Base-by-base conservation (phyloP, 1,140 invertebrate genomes). In the Anoplophora glabripennis region DNA sequence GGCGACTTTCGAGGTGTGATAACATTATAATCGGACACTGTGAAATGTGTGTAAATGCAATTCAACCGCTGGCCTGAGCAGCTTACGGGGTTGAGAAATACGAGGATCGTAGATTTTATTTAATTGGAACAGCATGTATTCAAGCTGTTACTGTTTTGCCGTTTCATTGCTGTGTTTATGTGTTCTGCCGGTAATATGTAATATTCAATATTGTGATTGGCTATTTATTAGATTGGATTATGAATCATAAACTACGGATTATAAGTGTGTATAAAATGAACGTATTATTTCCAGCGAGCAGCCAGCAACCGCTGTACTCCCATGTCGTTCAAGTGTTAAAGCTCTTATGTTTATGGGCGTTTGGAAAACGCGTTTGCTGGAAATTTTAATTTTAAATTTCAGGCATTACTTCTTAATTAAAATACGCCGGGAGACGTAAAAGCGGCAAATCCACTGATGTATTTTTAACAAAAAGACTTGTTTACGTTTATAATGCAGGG, bases 121-220 rank as follows among this genome's bases (percentile, higher is more conserved):
- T 68, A 68, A 68, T 68, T 68, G 66, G 66, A 68, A 63, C 66
- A 68, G 66, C 66, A 48, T 65, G 66, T 51, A 61, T 52, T 59
- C 60, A 48, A 65, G 45, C 51, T 61, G 61, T 65, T 63, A 59
- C 66, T 54, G 57, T 63, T 57, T 55, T 42, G 57, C 48, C 63
- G 53, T 63, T 63, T 49, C 41, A 53, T 55, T 45, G 57, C 47
- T 53, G 54, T 68, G 60, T 68, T 68, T 68, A 68, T 58, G 63
- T 53, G 47, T 47, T 53, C 57, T 42, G 52, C 38, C 52, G 66
- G 66, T 64, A 60, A 66, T 68, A 68, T 66, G 63, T 68, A 68
- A 68, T 68, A 63, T 68, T 68, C 64, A 68, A 68, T 68, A 68
- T 68, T 68, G 66, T 66, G 66, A 68, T 68, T 65, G 64, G 64